These are phyloP conservation scores for Pyrocephalus nanus DNA, from an alignment of 2,797 vertebrate genomes.

Conservation along the genomic window DNA sequence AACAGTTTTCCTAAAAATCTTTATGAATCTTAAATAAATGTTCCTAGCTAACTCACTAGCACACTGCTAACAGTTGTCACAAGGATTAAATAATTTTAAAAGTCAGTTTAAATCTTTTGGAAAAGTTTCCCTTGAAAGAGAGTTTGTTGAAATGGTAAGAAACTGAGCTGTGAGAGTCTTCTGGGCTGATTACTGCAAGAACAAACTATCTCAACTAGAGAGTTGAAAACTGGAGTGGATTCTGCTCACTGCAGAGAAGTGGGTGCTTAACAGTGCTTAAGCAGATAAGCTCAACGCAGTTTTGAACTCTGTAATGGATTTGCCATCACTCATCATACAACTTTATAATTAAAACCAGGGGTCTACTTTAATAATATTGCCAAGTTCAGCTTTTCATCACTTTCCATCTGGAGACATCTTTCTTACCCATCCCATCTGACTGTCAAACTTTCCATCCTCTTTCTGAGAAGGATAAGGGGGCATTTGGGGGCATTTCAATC, in stretches of 20 bases:
- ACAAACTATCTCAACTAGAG: not conserved
- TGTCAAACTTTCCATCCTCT: not conserved
- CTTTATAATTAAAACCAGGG: conserved; percentile 10
- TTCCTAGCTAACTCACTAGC: not conserved
- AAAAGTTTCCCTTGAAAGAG: not conserved
- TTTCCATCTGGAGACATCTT: conserved; percentile 14
- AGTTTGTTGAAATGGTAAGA: not conserved
- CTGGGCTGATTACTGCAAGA: not conserved
- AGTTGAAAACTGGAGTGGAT: not conserved
- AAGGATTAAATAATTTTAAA: not conserved
- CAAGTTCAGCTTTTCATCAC: not conserved
- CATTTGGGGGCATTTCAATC: not conserved
- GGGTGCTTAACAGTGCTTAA: not conserved
- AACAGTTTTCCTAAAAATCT: not conserved
- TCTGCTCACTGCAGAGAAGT: not conserved
- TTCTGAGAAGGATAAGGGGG: not conserved
- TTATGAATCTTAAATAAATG: not conserved
- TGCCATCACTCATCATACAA: not conserved
- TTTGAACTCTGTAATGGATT: not conserved
- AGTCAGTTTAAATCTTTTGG: not conserved
- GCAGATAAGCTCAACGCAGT: not conserved
- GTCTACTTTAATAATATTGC: not conserved
- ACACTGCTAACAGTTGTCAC: not conserved
- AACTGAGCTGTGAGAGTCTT: not conserved
- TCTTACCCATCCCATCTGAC: not conserved